A percentile compares a stretch with the other conserved stretches of the same genome.
phyloP scores from a whole-genome alignment of 2,797 vertebrate genomes.

The Phrynocephalus forsythii region DNA sequence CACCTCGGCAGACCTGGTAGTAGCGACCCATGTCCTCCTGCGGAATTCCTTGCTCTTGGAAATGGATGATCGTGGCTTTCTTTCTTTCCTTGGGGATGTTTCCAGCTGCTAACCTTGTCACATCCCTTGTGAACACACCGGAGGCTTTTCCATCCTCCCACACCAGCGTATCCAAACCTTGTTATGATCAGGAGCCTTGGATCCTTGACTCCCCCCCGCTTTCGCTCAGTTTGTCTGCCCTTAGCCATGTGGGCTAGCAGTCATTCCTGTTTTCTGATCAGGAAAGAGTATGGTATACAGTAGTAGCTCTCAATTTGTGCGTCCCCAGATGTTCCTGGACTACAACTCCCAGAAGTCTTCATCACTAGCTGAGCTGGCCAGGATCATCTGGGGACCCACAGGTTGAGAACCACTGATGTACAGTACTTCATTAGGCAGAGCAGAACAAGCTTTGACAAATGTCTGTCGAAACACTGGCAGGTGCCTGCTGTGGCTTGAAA shows the following conservation, averaged over 20 bases:
- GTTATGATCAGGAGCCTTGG: background rate
- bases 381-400: no score
- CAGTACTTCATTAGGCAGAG: background rate
- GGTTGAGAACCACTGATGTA: no score
- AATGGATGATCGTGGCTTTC: background rate
- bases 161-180: no score
- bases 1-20: background rate
- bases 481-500: slow-evolving; percentile 26
- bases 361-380: no score
- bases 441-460: background rate
- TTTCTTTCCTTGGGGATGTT: slow-evolving; percentile 15
- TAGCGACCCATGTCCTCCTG: background rate
- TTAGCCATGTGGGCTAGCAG: background rate
- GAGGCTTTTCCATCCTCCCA: background rate
- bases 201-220: background rate
- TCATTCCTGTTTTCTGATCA: background rate
- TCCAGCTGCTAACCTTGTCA: slow-evolving; percentile 7
- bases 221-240: background rate
- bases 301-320: background rate
- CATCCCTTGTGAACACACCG: no score
- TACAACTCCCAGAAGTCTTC: no score
- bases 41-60: background rate
- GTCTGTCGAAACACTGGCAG: slow-evolving; percentile 35
- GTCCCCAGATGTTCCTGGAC: no score
- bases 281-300: background rate